phyloP scores from a whole-genome alignment of 2,797 vertebrate species.

The Oryzias sinensis region DNA sequence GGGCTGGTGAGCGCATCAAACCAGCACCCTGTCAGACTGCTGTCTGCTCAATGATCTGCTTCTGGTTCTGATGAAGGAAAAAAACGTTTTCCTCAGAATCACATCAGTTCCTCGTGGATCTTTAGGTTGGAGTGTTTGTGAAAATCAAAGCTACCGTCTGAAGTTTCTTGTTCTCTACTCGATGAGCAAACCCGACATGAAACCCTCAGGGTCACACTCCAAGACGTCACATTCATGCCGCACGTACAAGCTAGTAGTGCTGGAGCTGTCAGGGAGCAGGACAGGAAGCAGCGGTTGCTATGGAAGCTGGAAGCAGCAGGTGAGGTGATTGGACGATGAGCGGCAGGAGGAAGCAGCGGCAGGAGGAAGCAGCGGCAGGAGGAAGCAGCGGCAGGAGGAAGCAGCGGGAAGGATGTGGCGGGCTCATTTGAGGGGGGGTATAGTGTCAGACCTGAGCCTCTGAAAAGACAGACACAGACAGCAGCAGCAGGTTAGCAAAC shows the following conservation, averaged over 20 bases:
- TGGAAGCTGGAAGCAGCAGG: constrained; percentile 51
- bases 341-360: constrained; percentile 35
- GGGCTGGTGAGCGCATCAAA: no score
- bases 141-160: no score
- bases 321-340: constrained; percentile 54
- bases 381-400: constrained; percentile 28
- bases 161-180: no score
- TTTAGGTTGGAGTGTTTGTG: no score
- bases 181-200: no score
- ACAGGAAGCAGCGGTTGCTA: constrained; percentile 44
- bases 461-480: constrained; percentile 54
- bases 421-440: constrained; percentile 40
- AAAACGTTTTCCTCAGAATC: no score
- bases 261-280: constrained; percentile 49
- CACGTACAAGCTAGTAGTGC: constrained; percentile 50
- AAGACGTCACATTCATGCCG: constrained; percentile 28
- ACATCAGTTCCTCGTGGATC: no score
- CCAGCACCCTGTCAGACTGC: no score
- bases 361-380: constrained; percentile 44
- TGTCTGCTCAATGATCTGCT: no score
- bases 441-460: constrained; percentile 76
- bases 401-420: constrained; percentile 16
- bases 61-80: no score
- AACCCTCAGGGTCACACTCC: neutral
- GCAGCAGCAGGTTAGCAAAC: constrained; percentile 34